Conservation (phyloP, 2,113 vertebrate genomes). For the Antechinus stuartii region DNA sequence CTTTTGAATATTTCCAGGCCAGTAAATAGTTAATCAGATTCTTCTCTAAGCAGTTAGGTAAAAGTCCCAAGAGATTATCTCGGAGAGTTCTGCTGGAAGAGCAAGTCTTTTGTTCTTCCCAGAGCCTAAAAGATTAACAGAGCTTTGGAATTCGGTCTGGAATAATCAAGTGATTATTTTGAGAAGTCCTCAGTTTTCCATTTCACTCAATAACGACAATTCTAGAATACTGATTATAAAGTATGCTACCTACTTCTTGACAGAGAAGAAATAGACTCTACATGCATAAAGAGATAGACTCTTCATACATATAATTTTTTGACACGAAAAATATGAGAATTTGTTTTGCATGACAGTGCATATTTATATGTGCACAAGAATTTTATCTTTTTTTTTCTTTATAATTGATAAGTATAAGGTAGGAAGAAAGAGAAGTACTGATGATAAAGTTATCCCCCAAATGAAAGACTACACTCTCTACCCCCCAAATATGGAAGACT, state of each 20-base stretch:
- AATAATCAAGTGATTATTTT: too few relatives aligned
- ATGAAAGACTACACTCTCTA: background rate
- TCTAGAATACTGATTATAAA: background rate
- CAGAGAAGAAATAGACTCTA: background rate
- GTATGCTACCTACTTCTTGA: background rate
- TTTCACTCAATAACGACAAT: background rate
- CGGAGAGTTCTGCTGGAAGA: too few relatives aligned
- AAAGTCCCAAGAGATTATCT: too few relatives aligned
- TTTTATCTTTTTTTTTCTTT: background rate
- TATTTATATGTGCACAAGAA: background rate
- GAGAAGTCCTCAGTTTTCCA: too few relatives aligned
- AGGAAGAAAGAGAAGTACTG: background rate
- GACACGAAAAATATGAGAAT: background rate
- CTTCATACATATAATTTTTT: background rate
- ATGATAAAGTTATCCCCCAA: background rate
- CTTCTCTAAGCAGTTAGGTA: too few relatives aligned
- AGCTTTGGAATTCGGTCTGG: too few relatives aligned
- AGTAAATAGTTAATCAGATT: too few relatives aligned
- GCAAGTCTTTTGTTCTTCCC: too few relatives aligned
- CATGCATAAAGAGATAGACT: background rate
- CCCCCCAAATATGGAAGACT: background rate
- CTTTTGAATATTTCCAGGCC: too few relatives aligned
- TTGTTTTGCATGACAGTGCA: background rate
- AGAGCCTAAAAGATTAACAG: too few relatives aligned
- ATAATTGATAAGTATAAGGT: background rate